phyloP scores from a whole-genome alignment of 2,113 vertebrate genomes.

The Coryphaenoides rupestris region DNA sequence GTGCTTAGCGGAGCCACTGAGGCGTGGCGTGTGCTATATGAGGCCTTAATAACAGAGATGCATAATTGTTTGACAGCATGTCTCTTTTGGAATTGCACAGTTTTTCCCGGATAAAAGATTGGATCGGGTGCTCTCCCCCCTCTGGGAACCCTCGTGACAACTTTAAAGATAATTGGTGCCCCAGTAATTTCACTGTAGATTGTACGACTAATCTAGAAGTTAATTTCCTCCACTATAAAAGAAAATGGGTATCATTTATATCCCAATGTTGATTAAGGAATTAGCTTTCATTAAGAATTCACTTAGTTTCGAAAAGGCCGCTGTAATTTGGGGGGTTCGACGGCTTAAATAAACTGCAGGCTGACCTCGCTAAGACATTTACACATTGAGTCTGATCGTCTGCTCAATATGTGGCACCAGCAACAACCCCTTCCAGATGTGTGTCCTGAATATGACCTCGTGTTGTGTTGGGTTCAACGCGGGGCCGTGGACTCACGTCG shows the following conservation, averaged over 20 bases:
- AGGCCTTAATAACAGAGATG: slow-evolving; percentile 68
- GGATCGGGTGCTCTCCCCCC: slow-evolving; percentile 60
- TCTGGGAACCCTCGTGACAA: slow-evolving; percentile 74
- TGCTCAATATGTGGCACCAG: slow-evolving; percentile 59
- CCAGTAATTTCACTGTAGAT: slow-evolving; percentile 77
- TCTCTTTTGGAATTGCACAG: slow-evolving; percentile 71
- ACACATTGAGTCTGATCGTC: slow-evolving; percentile 86
- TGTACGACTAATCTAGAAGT: slow-evolving; percentile 87
- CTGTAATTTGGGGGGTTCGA: slow-evolving; percentile 95
- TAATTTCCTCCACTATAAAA: slow-evolving; percentile 89
- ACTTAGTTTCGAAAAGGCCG: slow-evolving; percentile 90
- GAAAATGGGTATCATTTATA: slow-evolving; percentile 91
- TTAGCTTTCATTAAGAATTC: slow-evolving; percentile 99
- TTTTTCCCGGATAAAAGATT: slow-evolving; percentile 74
- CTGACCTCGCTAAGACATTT: slow-evolving; percentile 84
- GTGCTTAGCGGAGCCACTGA: slow-evolving; percentile 64
- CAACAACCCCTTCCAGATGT: slow-evolving; percentile 63
- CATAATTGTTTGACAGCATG: slow-evolving; percentile 73
- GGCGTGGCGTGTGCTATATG: slow-evolving; percentile 56
- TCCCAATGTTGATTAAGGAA: slow-evolving; percentile 96
- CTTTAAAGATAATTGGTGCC: slow-evolving; percentile 80
- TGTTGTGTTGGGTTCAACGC: slow-evolving; percentile 59
- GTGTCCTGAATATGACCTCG: slow-evolving; percentile 71
- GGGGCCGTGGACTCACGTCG: slow-evolving; percentile 83
- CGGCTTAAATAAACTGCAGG: slow-evolving; percentile 88